Conservation (phyloP, 2,113 vertebrate genomes). For the Suncus etruscus region DNA sequence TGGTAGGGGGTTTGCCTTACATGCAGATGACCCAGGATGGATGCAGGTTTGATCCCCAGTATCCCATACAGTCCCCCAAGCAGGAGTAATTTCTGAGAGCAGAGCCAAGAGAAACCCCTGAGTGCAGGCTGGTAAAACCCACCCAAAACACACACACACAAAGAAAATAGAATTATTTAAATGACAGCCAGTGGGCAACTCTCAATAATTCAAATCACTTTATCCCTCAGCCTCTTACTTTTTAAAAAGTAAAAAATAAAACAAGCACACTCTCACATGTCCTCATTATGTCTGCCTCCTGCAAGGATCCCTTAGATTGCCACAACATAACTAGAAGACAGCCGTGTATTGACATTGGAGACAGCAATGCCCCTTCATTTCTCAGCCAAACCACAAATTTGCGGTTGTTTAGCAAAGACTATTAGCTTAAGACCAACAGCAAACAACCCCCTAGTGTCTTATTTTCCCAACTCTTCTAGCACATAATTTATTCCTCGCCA, state of each 20-base stretch:
- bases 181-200: conserved; percentile 9
- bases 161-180: conserved; percentile 4
- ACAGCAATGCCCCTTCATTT: conserved; percentile 42
- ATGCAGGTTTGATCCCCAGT: too few relatives aligned
- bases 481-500: conserved; percentile 14
- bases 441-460: neutral
- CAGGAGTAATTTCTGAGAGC: too few relatives aligned
- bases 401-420: conserved; percentile 33
- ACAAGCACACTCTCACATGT: conserved; percentile 35
- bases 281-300: conserved; percentile 43
- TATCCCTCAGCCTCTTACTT: neutral
- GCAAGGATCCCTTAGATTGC: conserved; percentile 35
- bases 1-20: too few relatives aligned
- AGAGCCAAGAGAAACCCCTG: too few relatives aligned
- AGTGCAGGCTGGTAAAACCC: too few relatives aligned
- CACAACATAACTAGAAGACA: conserved; percentile 39
- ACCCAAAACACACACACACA: too few relatives aligned
- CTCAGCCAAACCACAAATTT: conserved; percentile 62
- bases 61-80: too few relatives aligned
- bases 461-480: conserved; percentile 55
- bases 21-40: too few relatives aligned
- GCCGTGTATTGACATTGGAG: conserved; percentile 1
- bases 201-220: neutral
- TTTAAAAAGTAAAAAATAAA: neutral
- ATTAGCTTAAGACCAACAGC: conserved; percentile 44